Evolutionary conservation across 2,888 invertebrate genomes (phyloP), one percentile per base, ranked within the genome.

Genomic region (Sesia bembeciformis): DNA sequence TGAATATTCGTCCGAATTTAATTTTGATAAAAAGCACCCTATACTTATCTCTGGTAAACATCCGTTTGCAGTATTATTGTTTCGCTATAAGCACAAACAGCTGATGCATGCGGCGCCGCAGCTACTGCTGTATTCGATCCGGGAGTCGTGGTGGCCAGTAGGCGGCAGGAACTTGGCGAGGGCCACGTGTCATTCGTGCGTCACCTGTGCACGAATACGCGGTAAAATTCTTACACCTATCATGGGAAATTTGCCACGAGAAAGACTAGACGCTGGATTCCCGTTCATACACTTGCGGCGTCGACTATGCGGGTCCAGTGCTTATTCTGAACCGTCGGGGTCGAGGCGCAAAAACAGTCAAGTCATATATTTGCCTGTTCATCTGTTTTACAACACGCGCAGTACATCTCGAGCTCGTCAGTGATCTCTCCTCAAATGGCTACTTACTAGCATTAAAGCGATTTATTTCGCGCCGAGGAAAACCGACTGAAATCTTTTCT

Each of bases 261-360:
- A 62, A 53, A 41, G 65, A 42, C 23, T 68, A 40, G 52, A 54
- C 40, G 52, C 59, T 5, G 58, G 50, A 38, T 60, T 53, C 49
- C 64, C 63, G 1, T 66, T 64, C 57, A 42, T 59, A 39, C 53
- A 49, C 7, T n/a, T 57, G 59, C 6, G 66, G 63, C 23, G 66
- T 66, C 0, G 63, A 66, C 23, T 64, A 66, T 51, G 62, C 60
- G 0, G 66, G 66, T 4, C 66, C 65, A 40, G 40, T 65, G 41
- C 54, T 56, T 23, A 56, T 60, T 40, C 51, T 65, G 6, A 65
- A 61, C 51, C 54, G 52, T 39, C 6, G n/a, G n/a, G 42, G 42
- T n/a, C 6, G n/a, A n/a, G 42, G 42, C 1, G 42, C 42, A 7
- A 6, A n/a, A 42, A 42, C 42, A n/a, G n/a, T 42, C n/a, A 42